These are phyloP conservation scores for Calcarius lapponicus DNA, from an alignment of 2,797 vertebrate genomes.

Conservation along the genomic window DNA sequence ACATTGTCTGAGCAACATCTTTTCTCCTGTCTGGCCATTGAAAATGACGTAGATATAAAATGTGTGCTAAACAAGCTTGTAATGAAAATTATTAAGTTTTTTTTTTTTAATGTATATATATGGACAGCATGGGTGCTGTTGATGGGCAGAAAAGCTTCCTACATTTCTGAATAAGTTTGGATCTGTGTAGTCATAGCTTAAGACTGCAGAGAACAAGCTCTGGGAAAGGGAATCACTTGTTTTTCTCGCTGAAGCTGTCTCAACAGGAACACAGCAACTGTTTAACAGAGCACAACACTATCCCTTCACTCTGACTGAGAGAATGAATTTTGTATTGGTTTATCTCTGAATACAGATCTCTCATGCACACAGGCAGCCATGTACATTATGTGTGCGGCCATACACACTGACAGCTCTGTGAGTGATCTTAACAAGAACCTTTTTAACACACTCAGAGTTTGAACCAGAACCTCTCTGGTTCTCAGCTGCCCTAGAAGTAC, in stretches of 20 bases:
- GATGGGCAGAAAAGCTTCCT: background rate
- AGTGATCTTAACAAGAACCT: constrained; percentile 21
- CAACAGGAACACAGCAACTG: background rate
- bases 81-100: background rate
- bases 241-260: background rate
- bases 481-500: constrained; percentile 44
- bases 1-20: background rate
- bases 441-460: constrained; percentile 52
- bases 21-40: background rate
- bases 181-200: background rate
- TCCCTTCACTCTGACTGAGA: background rate
- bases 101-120: background rate
- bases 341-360: background rate
- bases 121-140: background rate
- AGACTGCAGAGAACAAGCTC: background rate
- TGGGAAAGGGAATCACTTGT: background rate
- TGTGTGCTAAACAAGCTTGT: background rate
- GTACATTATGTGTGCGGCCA: background rate
- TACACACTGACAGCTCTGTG: background rate
- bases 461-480: constrained; percentile 53
- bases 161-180: background rate
- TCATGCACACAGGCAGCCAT: background rate
- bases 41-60: background rate
- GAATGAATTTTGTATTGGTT: background rate
- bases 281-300: background rate